These are phyloP conservation scores for Ditylenchus weischeri DNA, from an alignment of 2,888 invertebrate species.

Conservation along the genomic window DNA sequence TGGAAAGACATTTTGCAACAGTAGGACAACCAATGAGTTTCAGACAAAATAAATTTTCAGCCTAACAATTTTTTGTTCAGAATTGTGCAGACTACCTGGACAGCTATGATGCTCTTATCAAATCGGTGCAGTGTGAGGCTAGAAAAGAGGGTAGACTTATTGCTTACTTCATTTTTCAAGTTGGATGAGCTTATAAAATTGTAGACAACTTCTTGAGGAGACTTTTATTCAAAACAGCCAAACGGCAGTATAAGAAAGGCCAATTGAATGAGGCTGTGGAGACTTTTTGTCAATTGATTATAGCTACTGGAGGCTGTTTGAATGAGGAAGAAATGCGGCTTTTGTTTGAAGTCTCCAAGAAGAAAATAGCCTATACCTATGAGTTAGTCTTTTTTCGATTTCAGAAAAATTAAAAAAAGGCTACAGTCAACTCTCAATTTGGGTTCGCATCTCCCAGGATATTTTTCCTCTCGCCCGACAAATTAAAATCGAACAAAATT, in stretches of 20 bases:
- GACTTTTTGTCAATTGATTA: conserved; percentile 35
- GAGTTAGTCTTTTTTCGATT: not conserved
- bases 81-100: conserved; percentile 29
- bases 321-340: conserved; percentile 26
- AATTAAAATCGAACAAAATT: too few species aligned
- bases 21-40: too few species aligned
- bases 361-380: conserved; percentile 22
- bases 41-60: not conserved
- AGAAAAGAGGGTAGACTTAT: not conserved
- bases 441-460: too few species aligned
- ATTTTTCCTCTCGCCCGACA: too few species aligned
- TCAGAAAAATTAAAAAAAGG: not conserved
- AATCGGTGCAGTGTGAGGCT: conserved; percentile 18
- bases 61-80: conserved; percentile 11
- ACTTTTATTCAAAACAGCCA: conserved; percentile 32
- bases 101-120: conserved; percentile 25
- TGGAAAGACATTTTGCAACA: too few species aligned
- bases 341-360: conserved; percentile 28
- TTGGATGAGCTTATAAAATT: not conserved
- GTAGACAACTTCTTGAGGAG: conserved; percentile 30
- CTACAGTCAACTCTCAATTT: too few species aligned
- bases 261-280: conserved; percentile 35
- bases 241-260: conserved; percentile 25
- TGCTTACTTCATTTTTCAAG: too few species aligned
- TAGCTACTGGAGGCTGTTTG: conserved; percentile 32